Conservation (phyloP, 1,140 invertebrate genomes). For the Akabosia matsudoensis region DNA sequence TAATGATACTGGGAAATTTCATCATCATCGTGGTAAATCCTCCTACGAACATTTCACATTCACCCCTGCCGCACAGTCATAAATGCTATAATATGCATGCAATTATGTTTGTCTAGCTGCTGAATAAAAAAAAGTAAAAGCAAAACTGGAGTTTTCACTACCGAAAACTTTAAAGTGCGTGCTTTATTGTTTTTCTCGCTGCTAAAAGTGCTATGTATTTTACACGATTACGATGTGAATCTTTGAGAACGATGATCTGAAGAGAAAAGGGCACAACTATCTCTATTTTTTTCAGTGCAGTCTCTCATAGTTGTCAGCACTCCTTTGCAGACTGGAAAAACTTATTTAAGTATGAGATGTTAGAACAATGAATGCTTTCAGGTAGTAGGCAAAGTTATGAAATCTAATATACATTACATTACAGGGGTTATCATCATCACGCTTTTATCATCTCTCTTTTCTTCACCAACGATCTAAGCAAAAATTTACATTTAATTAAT, state of each 20-base stretch:
- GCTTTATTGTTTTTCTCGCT: conserved; percentile 7
- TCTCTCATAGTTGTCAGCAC: neutral
- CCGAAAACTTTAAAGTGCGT: neutral
- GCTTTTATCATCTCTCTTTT: too few species aligned
- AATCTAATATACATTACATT: too few species aligned
- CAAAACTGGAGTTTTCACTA: neutral
- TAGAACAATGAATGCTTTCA: too few species aligned
- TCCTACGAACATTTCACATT: neutral
- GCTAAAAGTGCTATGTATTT: neutral
- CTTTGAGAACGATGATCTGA: neutral
- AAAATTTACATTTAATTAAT: too few species aligned
- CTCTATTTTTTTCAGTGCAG: neutral
- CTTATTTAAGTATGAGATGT: too few species aligned
- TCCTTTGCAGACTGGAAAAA: too few species aligned
- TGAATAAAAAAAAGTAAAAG: neutral
- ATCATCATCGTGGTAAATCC: neutral
- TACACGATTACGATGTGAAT: conserved; percentile 2
- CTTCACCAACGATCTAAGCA: too few species aligned
- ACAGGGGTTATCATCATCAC: too few species aligned
- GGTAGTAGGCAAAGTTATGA: too few species aligned
- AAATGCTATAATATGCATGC: neutral
- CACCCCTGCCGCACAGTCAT: neutral
- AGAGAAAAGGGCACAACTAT: neutral
- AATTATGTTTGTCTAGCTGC: neutral
- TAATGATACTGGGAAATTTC: conserved; percentile 22